Conservation (phyloP, 1,140 invertebrate genomes). For the Lineus longissimus region DNA sequence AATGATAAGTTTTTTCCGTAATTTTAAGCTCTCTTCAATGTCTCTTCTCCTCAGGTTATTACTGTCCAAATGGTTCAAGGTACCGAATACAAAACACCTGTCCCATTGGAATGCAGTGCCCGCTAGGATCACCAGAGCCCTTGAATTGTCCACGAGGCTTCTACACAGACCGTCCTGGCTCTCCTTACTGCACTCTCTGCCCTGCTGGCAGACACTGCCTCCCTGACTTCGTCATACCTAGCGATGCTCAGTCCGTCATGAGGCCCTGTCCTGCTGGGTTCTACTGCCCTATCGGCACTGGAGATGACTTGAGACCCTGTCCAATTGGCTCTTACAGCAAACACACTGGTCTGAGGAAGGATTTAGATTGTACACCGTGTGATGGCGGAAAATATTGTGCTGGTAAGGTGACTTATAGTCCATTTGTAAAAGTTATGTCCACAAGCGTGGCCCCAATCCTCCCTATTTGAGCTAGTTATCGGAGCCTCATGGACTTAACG, state of each 20-base stretch:
- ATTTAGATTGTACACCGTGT: slow-evolving; percentile 41
- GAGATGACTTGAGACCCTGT: slow-evolving; percentile 42
- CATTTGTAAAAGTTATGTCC: too few relatives aligned
- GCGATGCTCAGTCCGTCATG: slow-evolving; percentile 27
- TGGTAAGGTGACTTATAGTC: slow-evolving; percentile 27
- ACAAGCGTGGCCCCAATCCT: too few relatives aligned
- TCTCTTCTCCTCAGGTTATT: slow-evolving; percentile 31
- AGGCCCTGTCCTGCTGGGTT: slow-evolving; percentile 38
- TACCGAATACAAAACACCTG: slow-evolving; percentile 37
- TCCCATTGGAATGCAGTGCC: slow-evolving; percentile 36
- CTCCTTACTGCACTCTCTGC: slow-evolving; percentile 27
- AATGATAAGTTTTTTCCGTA: too few relatives aligned
- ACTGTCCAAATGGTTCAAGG: slow-evolving; percentile 40
- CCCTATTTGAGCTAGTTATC: too few relatives aligned
- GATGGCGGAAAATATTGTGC: slow-evolving; percentile 36
- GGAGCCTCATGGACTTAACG: too few relatives aligned
- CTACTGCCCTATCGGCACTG: slow-evolving; percentile 47
- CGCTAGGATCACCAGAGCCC: slow-evolving; percentile 29
- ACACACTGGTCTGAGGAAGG: slow-evolving; percentile 29
- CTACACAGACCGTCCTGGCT: slow-evolving; percentile 32
- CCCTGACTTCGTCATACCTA: slow-evolving; percentile 31
- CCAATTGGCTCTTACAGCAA: slow-evolving; percentile 43
- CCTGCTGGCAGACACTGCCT: slow-evolving; percentile 50
- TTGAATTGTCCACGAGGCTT: slow-evolving; percentile 34
- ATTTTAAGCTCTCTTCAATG: too few relatives aligned